phyloP scores from a whole-genome alignment of 2,113 vertebrate genomes.

The Rhynchomys soricoides region DNA sequence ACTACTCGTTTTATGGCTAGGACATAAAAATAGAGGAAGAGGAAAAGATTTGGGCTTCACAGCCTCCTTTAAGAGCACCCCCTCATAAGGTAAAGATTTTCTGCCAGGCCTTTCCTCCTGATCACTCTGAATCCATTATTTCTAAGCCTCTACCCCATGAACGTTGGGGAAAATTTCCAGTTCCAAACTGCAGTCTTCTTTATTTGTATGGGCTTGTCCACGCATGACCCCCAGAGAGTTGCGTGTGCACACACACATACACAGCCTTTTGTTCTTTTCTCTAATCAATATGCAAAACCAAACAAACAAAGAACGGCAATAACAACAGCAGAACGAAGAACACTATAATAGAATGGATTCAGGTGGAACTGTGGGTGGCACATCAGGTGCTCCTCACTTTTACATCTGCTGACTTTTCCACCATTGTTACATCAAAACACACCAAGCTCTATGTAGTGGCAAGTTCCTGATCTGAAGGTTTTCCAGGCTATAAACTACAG shows the following conservation, averaged over 20 bases:
- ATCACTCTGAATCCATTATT: background rate
- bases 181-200: background rate
- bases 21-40: background rate
- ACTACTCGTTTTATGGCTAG: background rate
- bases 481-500: constrained; percentile 48
- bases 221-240: background rate
- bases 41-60: background rate
- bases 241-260: background rate
- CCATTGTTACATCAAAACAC: background rate
- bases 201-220: background rate
- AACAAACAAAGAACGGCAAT: background rate
- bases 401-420: constrained; percentile 16
- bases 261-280: background rate
- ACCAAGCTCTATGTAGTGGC: background rate
- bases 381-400: constrained; percentile 16
- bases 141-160: background rate
- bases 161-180: background rate
- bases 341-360: background rate
- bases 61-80: background rate
- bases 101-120: background rate
- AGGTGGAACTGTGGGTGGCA: background rate
- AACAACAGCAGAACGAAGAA: background rate
- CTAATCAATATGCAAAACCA: background rate
- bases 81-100: background rate
- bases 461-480: constrained; percentile 39